Percentiles rank a stretch among this genome's conserved stretches.
These are phyloP conservation scores for Habropoda laboriosa DNA, from an alignment of 1,140 invertebrate genomes.

Conservation along the genomic window DNA sequence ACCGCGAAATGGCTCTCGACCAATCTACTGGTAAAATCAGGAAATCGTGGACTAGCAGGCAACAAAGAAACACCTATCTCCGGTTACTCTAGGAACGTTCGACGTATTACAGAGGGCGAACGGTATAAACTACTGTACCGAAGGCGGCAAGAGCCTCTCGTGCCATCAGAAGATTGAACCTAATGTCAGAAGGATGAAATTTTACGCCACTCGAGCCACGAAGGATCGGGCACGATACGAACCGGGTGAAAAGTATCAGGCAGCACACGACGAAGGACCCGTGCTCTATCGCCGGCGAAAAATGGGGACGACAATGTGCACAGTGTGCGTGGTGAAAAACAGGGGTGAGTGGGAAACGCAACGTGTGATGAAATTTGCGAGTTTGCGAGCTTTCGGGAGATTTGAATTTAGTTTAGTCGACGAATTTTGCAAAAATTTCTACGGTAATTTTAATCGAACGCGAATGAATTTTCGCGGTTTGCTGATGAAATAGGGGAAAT, in stretches of 20 bases:
- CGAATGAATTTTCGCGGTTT: no score
- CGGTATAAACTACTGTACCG: neutral
- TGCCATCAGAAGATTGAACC: neutral
- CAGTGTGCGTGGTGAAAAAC: neutral
- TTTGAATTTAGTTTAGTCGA: no score
- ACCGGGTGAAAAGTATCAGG: neutral
- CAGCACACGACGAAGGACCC: no score
- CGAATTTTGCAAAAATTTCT: no score
- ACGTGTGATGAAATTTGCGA: neutral
- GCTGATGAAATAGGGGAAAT: no score
- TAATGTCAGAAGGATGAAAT: conserved; percentile 29
- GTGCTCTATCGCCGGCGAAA: neutral
- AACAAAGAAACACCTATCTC: conserved; percentile 43
- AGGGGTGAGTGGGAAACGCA: neutral
- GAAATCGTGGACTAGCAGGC: conserved; percentile 42
- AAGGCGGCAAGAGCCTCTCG: no score
- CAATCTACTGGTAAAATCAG: conserved; percentile 63
- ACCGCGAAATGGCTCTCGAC: conserved; percentile 63
- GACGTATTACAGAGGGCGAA: neutral
- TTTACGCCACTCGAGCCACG: neutral
- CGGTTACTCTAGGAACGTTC: conserved; percentile 2
- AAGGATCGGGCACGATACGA: neutral
- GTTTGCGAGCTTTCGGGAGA: neutral
- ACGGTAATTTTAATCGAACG: no score
- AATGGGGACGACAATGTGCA: neutral